Percentiles rank a stretch among this genome's conserved stretches.
phyloP scores from a whole-genome alignment of 2,113 vertebrate genomes.

The Neodontobutis hainanensis region DNA sequence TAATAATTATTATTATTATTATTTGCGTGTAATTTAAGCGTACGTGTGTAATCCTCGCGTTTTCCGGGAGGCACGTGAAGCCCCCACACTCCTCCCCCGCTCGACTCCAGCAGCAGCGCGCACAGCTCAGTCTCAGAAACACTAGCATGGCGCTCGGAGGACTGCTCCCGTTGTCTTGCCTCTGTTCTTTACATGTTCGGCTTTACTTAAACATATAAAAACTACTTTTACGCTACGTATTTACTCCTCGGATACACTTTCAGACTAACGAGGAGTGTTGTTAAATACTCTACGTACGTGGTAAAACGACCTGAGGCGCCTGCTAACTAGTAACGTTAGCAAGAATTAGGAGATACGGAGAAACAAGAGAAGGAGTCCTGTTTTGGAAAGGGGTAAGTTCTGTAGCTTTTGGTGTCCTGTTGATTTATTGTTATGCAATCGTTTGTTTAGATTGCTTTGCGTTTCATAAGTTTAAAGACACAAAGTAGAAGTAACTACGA shows the following conservation, averaged over 20 bases:
- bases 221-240: fast-evolving
- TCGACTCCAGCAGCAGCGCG: slow-evolving; percentile 48
- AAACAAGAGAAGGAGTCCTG: slow-evolving; percentile 64
- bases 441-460: not conserved
- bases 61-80: slow-evolving; percentile 30
- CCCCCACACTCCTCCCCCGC: slow-evolving; percentile 32
- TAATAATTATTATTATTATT: too few relatives aligned
- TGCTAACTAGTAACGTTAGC: slow-evolving; percentile 64
- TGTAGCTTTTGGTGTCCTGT: not conserved
- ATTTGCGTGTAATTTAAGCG: not conserved
- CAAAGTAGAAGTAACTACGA: not conserved
- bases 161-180: slow-evolving; percentile 38
- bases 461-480: not conserved
- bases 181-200: slow-evolving; percentile 23
- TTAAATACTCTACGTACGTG: slow-evolving; percentile 22
- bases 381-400: slow-evolving; percentile 62
- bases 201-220: slow-evolving; percentile 16
- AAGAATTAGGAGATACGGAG: slow-evolving; percentile 57
- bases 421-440: not conserved
- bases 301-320: slow-evolving; percentile 24
- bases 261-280: not conserved
- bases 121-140: slow-evolving; percentile 32
- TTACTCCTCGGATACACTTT: too few relatives aligned
- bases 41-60: not conserved
- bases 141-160: slow-evolving; percentile 74